These are phyloP conservation scores for Tinamus major DNA, from an alignment of 2,797 vertebrate genomes.

Conservation along the genomic window DNA sequence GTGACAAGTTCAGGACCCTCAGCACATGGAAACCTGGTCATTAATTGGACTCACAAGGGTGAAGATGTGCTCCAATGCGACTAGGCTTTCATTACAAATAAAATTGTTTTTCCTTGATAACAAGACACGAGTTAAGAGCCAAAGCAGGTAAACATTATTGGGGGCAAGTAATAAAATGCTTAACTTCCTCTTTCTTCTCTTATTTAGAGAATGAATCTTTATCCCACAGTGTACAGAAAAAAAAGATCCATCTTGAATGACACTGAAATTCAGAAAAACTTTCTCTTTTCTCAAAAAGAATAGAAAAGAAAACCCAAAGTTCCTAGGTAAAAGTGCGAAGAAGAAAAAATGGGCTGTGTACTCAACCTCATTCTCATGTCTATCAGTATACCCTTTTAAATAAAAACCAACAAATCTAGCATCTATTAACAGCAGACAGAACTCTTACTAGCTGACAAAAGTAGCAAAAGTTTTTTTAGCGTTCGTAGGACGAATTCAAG, in stretches of 20 bases:
- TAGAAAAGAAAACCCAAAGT: background rate
- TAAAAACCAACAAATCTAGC: background rate
- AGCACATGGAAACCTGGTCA: background rate
- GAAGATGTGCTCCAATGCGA: background rate
- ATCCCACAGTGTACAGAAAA: background rate
- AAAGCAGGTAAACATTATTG: background rate
- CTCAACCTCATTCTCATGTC: background rate
- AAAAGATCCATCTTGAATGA: background rate
- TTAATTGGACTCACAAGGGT: background rate
- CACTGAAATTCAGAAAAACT: background rate
- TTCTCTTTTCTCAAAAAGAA: background rate
- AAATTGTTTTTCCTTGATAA: background rate
- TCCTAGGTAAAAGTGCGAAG: accelerated
- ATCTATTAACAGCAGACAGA: background rate
- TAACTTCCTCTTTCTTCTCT: no score
- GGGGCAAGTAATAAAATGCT: background rate
- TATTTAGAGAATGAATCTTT: background rate
- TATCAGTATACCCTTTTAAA: background rate
- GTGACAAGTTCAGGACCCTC: background rate
- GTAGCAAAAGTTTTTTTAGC: background rate
- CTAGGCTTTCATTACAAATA: background rate
- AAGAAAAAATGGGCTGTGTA: accelerated
- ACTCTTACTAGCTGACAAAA: background rate
- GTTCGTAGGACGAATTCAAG: background rate
- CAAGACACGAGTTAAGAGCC: background rate